phyloP scores from a whole-genome alignment of 2,113 vertebrate species.

The Pelvicachromis taeniatus region DNA sequence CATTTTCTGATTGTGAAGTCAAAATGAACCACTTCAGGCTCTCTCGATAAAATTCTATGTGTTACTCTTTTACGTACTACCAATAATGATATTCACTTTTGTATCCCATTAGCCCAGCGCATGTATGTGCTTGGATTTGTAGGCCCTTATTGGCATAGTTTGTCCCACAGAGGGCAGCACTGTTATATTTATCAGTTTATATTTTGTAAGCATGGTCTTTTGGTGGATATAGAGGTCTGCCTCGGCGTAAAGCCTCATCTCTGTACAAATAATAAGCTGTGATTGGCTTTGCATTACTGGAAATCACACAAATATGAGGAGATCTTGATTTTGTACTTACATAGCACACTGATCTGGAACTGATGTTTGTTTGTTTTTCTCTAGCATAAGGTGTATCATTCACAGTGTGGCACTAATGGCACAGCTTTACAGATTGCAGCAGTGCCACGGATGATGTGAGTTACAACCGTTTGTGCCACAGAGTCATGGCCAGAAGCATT shows the following conservation, averaged over 20 bases:
- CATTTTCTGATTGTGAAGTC: background rate
- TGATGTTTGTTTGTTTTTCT: background rate
- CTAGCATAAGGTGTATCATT: background rate
- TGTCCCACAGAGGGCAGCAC: conserved; percentile 46
- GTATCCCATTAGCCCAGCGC: background rate
- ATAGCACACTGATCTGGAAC: background rate
- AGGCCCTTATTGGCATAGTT: background rate
- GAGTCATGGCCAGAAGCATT: background rate
- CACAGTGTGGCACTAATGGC: background rate
- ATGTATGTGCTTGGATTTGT: background rate
- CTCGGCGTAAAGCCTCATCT: background rate
- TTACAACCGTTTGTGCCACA: background rate
- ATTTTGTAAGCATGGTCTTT: background rate
- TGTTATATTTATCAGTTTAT: background rate
- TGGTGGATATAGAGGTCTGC: background rate
- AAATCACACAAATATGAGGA: background rate
- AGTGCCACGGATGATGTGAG: background rate
- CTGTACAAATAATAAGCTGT: background rate
- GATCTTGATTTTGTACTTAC: background rate
- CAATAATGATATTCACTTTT: background rate
- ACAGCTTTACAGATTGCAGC: background rate
- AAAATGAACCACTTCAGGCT: background rate
- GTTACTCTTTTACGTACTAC: background rate
- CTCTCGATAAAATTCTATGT: background rate
- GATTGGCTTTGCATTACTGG: background rate